Conservation (phyloP, 2,888 invertebrate species). For the Spodoptera littoralis region DNA sequence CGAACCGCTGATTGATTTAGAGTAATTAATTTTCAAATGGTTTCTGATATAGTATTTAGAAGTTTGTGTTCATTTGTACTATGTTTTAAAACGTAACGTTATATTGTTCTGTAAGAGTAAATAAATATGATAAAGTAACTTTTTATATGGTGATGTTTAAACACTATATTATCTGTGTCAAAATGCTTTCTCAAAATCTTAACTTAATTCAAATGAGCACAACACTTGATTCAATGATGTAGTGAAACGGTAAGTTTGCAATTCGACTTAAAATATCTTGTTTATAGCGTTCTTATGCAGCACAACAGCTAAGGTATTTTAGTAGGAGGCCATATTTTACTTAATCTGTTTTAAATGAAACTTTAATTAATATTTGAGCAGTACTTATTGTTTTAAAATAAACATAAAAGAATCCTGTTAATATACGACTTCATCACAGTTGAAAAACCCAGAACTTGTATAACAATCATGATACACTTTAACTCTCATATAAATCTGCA, state of each 20-base stretch:
- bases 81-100: no score
- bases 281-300: no score
- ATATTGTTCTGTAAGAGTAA: no score
- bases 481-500: conserved; percentile 1
- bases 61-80: neutral
- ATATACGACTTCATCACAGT: conserved; percentile 17
- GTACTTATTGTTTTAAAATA: conserved; percentile 17
- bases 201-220: no score
- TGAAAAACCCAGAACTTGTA: conserved; percentile 5
- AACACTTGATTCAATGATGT: no score
- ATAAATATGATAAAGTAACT: no score
- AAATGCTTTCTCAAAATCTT: no score
- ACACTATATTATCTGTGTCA: no score
- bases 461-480: conserved; percentile 5
- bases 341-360: conserved; percentile 27
- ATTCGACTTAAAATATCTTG: no score
- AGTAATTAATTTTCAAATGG: conserved; percentile 3
- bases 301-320: neutral
- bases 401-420: conserved; percentile 14
- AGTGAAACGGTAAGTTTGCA: no score
- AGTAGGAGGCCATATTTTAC: conserved; percentile 8
- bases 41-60: neutral
- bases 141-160: no score
- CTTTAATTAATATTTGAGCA: conserved; percentile 26
- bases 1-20: conserved; percentile 14